Conservation (phyloP, 2,113 vertebrate genomes). For the Pseudorasbora parva region DNA sequence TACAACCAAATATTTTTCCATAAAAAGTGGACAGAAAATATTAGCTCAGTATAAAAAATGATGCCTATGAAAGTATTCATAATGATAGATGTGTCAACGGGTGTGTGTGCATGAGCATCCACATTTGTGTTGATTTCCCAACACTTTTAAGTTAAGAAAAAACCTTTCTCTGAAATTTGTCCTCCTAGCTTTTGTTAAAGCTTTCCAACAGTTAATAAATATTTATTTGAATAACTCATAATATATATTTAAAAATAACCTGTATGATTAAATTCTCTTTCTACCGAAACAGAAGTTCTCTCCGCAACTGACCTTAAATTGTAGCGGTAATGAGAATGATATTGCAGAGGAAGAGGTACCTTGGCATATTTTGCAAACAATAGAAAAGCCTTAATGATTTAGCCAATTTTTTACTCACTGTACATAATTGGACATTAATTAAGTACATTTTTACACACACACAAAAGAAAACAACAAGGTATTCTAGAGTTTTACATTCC, state of each 20-base stretch:
- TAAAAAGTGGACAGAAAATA: too few relatives aligned
- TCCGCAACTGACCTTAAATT: slow-evolving; percentile 36
- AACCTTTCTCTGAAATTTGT: too few relatives aligned
- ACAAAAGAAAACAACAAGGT: background rate
- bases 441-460: background rate
- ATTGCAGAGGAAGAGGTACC: slow-evolving; percentile 37
- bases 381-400: too few relatives aligned
- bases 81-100: too few relatives aligned
- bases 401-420: background rate
- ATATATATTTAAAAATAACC: background rate
- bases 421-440: background rate
- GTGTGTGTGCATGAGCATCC: too few relatives aligned
- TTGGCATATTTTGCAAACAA: slow-evolving; percentile 24
- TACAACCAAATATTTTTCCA: too few relatives aligned
- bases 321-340: slow-evolving; percentile 33
- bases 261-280: background rate
- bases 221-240: background rate
- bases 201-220: background rate
- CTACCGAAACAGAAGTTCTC: background rate
- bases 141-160: too few relatives aligned
- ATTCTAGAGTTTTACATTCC: too few relatives aligned
- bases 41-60: too few relatives aligned
- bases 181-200: too few relatives aligned
- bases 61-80: too few relatives aligned
- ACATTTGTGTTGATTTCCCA: too few relatives aligned